Conservation (phyloP, 2,113 vertebrate species). For the Callipepla squamata region DNA sequence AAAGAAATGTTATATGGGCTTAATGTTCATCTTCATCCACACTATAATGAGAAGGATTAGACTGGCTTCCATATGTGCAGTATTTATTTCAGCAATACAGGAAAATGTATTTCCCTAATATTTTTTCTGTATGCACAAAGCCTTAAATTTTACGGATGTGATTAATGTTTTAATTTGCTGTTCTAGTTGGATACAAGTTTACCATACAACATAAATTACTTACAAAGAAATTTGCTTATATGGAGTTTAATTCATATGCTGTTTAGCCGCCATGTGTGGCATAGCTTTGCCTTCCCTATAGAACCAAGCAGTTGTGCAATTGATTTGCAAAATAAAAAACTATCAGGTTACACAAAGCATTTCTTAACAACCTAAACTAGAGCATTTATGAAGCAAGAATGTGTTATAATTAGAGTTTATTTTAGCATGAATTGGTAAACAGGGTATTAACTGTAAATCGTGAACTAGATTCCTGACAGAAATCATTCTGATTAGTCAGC, state of each 20-base stretch:
- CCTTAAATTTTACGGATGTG: conserved; percentile 86
- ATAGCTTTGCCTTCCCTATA: conserved; percentile 64
- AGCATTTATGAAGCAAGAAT: conserved; percentile 61
- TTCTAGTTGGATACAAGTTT: conserved; percentile 87
- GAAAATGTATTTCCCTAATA: conserved; percentile 88
- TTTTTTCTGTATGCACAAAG: conserved; percentile 81
- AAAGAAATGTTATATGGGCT: conserved; percentile 86
- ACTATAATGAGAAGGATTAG: conserved; percentile 87
- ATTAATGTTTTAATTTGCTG: conserved; percentile 90
- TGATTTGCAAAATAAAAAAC: conserved; percentile 75
- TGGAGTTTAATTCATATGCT: conserved; percentile 84
- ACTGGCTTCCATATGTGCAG: conserved; percentile 83
- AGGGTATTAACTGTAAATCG: conserved; percentile 60
- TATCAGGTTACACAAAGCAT: conserved; percentile 55
- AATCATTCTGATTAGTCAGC: conserved; percentile 51
- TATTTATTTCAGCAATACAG: conserved; percentile 89
- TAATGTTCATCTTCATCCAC: conserved; percentile 87
- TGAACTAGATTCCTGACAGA: conserved; percentile 49
- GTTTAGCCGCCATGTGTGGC: conserved; percentile 82
- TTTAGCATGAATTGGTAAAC: conserved; percentile 64
- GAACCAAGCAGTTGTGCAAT: conserved; percentile 57
- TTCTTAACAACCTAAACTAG: conserved; percentile 60
- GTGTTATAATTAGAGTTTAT: conserved; percentile 64
- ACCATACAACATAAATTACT: conserved; percentile 86
- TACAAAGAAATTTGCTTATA: conserved; percentile 86